Percentiles rank a stretch among this genome's conserved stretches.
phyloP scores from a whole-genome alignment of 2,113 vertebrate genomes.

The Coracopsis vasa region DNA sequence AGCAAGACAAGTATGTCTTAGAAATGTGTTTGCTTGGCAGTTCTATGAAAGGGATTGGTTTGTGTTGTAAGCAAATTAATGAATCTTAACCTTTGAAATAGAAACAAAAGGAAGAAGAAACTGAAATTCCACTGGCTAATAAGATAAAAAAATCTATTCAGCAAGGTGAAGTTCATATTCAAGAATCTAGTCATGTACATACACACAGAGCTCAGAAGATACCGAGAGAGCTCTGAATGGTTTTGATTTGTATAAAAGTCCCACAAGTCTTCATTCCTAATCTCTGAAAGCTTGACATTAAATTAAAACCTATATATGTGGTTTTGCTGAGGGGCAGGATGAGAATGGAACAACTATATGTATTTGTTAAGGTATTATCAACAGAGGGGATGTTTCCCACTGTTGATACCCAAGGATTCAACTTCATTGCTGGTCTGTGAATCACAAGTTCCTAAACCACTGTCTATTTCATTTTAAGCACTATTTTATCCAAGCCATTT shows the following conservation, averaged over 20 bases:
- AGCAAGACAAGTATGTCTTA: neutral
- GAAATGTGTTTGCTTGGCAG: neutral
- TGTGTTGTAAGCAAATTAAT: constrained; percentile 16
- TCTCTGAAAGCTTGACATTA: constrained; percentile 22
- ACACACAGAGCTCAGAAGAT: neutral
- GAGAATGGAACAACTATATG: neutral
- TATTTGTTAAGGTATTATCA: neutral
- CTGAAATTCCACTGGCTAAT: constrained; percentile 27
- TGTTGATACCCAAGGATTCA: neutral
- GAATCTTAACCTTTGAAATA: neutral
- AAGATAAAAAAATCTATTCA: constrained; percentile 4
- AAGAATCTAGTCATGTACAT: neutral
- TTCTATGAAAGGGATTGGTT: neutral
- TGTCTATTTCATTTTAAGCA: neutral
- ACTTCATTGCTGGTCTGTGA: neutral
- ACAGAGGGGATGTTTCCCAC: neutral
- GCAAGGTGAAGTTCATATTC: neutral
- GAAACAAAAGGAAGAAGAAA: neutral
- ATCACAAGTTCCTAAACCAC: neutral
- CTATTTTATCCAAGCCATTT: neutral
- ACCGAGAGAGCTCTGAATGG: neutral
- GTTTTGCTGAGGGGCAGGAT: neutral
- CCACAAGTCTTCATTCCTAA: neutral
- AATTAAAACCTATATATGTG: neutral
- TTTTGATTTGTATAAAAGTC: neutral